Conservation (phyloP, 2,113 vertebrate genomes). For the Xenotilapia leptura region DNA sequence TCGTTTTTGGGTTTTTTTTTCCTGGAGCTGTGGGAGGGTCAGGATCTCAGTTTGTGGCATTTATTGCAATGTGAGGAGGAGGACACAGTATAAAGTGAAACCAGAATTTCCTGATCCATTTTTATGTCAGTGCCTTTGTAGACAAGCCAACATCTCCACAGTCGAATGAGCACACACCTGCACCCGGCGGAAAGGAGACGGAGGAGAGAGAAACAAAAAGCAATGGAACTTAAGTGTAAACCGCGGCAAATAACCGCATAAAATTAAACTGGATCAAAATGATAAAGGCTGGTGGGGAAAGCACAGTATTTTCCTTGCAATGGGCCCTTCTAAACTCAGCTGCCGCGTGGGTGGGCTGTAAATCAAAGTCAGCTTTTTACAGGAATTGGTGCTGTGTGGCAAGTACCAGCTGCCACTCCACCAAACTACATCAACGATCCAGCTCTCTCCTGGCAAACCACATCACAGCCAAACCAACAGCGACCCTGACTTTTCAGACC, state of each 20-base stretch:
- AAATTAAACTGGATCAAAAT: slow-evolving; percentile 48
- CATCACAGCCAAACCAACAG: slow-evolving; percentile 26
- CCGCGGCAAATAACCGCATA: slow-evolving; percentile 58
- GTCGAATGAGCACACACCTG: slow-evolving; percentile 61
- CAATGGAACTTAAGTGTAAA: slow-evolving; percentile 25
- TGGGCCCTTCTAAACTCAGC: slow-evolving; percentile 21
- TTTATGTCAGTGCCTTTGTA: slow-evolving; percentile 60
- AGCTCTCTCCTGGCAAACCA: slow-evolving; percentile 14
- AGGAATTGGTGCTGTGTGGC: slow-evolving; percentile 21
- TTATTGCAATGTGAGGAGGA: slow-evolving; percentile 31
- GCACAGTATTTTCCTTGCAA: slow-evolving; percentile 23
- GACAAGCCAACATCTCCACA: slow-evolving; percentile 46
- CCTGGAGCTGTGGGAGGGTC: neutral
- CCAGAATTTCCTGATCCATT: slow-evolving; percentile 67
- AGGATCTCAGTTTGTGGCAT: slow-evolving; percentile 8
- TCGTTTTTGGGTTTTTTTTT: neutral
- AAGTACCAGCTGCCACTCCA: slow-evolving; percentile 27
- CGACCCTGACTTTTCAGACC: slow-evolving; percentile 11
- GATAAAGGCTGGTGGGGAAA: slow-evolving; percentile 32
- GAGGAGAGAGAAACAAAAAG: neutral
- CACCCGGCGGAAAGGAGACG: neutral
- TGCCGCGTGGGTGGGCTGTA: slow-evolving; percentile 67
- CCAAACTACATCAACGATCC: neutral
- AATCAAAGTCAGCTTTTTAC: slow-evolving; percentile 52
- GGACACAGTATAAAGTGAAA: slow-evolving; percentile 24